phyloP scores from a whole-genome alignment of 2,113 vertebrate species.

The Vicugna pacos region DNA sequence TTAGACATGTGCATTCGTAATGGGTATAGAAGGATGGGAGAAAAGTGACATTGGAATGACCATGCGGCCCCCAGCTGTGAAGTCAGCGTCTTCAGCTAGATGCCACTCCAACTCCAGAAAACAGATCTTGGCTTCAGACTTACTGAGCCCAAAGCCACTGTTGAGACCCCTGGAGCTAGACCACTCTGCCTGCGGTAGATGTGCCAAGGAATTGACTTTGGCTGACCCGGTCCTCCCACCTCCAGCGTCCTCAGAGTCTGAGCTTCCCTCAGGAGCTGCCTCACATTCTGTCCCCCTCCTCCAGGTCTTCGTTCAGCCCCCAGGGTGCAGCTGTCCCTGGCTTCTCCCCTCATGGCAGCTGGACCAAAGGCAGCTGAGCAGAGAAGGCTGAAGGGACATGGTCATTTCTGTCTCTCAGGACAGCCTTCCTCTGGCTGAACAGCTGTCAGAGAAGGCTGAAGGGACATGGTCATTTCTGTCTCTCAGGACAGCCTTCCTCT shows the following conservation, averaged over 20 bases:
- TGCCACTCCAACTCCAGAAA: conserved; percentile 23
- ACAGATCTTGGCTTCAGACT: conserved; percentile 7
- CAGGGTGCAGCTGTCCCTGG: conserved; percentile 73
- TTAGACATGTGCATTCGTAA: background rate
- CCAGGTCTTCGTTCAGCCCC: conserved; percentile 10
- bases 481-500: conserved; percentile 32
- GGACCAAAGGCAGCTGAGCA: conserved; percentile 77
- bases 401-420: conserved; percentile 8
- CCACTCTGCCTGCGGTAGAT: background rate
- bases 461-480: background rate
- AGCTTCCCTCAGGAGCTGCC: conserved; percentile 47
- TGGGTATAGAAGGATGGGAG: background rate
- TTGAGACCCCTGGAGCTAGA: background rate
- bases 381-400: background rate
- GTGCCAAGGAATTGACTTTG: background rate
- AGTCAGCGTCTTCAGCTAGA: background rate
- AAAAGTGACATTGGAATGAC: background rate
- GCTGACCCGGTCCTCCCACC: background rate
- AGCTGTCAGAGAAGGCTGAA: conserved; percentile 67
- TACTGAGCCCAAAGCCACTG: background rate
- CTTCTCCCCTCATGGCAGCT: conserved; percentile 59
- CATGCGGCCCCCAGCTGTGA: background rate
- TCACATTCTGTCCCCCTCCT: conserved; percentile 57
- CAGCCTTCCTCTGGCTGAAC: conserved; percentile 43
- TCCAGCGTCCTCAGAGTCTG: background rate